These are phyloP conservation scores for Bufo gargarizans DNA, from an alignment of 2,113 vertebrate genomes.

Conservation along the genomic window DNA sequence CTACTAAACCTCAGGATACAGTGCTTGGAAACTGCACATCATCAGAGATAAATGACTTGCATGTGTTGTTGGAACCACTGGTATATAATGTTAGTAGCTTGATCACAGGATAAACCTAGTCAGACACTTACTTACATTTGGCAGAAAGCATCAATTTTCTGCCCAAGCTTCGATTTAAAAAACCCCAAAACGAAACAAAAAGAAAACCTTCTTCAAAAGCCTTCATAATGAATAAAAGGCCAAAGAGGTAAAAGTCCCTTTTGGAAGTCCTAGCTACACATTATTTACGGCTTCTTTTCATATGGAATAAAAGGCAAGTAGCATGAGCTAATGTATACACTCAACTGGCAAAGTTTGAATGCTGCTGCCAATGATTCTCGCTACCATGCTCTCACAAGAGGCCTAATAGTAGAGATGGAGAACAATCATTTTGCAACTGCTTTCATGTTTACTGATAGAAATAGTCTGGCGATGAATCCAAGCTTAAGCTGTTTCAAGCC, in stretches of 20 bases:
- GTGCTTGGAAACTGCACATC: not conserved
- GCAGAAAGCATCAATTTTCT: not conserved
- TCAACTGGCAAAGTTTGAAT: not conserved
- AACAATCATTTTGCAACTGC: not conserved
- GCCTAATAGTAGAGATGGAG: not conserved
- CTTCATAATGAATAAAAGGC: not conserved
- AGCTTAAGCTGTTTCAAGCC: not conserved
- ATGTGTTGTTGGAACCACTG: not conserved
- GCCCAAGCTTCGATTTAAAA: not conserved
- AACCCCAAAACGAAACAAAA: too few relatives aligned
- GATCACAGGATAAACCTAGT: not conserved
- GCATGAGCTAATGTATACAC: constrained; percentile 24
- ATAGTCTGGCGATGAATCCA: not conserved
- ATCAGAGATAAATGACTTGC: not conserved
- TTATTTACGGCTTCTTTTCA: constrained; percentile 42
- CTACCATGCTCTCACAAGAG: not conserved
- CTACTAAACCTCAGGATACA: not conserved
- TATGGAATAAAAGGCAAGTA: constrained; percentile 23
- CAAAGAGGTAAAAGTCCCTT: not conserved
- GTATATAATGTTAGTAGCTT: not conserved
- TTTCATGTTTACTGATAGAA: not conserved
- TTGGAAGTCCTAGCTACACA: constrained; percentile 32
- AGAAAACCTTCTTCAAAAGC: not conserved
- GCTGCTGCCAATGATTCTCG: not conserved
- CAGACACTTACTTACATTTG: constrained; percentile 18